Conservation (phyloP, 2,888 invertebrate genomes). For the Andricus quercusramuli region DNA sequence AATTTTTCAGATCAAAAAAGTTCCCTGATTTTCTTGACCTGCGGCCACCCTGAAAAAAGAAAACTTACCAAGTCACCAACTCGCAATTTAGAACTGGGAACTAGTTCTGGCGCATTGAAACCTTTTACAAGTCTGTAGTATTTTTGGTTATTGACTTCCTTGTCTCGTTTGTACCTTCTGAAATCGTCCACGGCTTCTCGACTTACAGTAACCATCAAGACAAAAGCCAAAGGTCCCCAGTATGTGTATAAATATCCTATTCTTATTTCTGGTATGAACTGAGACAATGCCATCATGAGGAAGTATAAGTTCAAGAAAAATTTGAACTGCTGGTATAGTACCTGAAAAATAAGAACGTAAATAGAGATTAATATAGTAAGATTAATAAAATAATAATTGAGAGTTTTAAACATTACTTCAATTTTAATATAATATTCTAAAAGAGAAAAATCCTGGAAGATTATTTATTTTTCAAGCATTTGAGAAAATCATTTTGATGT, state of each 20-base stretch:
- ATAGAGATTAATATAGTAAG: background rate
- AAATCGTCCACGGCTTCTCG: constrained; percentile 98
- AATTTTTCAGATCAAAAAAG: too few species aligned
- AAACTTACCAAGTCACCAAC: constrained; percentile 83
- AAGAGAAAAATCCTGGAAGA: too few species aligned
- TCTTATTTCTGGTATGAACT: constrained; percentile 97
- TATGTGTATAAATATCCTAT: constrained; percentile 99
- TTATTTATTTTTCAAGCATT: too few species aligned
- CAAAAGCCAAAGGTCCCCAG: constrained; percentile 99
- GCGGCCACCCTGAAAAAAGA: background rate
- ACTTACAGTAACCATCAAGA: constrained; percentile 95
- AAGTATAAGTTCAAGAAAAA: constrained; percentile 99
- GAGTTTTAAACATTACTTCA: too few species aligned
- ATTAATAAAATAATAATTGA: too few species aligned
- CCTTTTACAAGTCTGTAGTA: constrained; percentile 90
- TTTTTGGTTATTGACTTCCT: constrained; percentile 96
- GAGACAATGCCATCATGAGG: constrained; percentile 97
- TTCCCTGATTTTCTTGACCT: too few species aligned
- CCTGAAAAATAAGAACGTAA: constrained; percentile 80
- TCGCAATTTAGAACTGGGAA: constrained; percentile 92
- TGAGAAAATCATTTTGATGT: too few species aligned
- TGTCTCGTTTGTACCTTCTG: constrained; percentile 91
- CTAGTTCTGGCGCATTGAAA: constrained; percentile 84
- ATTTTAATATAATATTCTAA: too few species aligned
- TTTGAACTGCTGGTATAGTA: constrained; percentile 98